A percentile compares a stretch with the other conserved stretches of the same genome.
phyloP scores from a whole-genome alignment of 2,797 vertebrate genomes.

The Hippocampus kuda region DNA sequence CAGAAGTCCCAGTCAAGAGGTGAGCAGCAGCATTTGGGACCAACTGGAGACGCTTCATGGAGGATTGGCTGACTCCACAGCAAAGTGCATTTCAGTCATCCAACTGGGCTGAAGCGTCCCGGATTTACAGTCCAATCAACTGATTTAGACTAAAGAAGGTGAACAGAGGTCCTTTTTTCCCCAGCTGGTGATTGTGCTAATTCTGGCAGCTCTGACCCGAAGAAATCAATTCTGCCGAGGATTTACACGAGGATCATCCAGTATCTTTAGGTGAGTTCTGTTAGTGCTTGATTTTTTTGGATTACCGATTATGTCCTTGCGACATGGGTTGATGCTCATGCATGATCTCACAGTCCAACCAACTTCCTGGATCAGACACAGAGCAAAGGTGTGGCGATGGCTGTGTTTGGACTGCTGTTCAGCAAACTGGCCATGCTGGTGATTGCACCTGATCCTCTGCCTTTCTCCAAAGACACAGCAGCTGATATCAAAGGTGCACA shows the following conservation, averaged over 20 bases:
- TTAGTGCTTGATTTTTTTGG: not conserved
- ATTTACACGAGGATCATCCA: constrained; percentile 62
- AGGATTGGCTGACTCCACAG: too few relatives aligned
- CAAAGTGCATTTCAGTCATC: too few relatives aligned
- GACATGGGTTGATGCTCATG: not conserved
- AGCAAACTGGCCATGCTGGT: constrained; percentile 75
- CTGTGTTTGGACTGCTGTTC: constrained; percentile 78
- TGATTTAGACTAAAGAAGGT: not conserved
- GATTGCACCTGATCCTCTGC: constrained; percentile 70
- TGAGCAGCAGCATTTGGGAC: too few relatives aligned
- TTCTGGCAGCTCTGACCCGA: constrained; percentile 71
- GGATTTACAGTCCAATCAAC: not conserved
- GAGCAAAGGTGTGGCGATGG: constrained; percentile 66
- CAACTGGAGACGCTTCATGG: too few relatives aligned
- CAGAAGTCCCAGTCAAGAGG: too few relatives aligned
- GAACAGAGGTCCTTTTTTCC: not conserved
- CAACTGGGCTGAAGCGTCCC: too few relatives aligned
- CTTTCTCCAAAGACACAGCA: constrained; percentile 63
- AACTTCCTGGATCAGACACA: constrained; percentile 78
- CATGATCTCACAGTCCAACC: constrained; percentile 65
- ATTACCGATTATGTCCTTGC: not conserved
- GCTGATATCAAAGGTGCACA: constrained; percentile 56
- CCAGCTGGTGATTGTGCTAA: constrained; percentile 68
- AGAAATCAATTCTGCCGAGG: constrained; percentile 60
- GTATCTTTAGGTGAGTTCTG: constrained; percentile 75